These are phyloP conservation scores for Gobionotothen gibberifrons DNA, from an alignment of 2,797 vertebrate species.

Conservation along the genomic window DNA sequence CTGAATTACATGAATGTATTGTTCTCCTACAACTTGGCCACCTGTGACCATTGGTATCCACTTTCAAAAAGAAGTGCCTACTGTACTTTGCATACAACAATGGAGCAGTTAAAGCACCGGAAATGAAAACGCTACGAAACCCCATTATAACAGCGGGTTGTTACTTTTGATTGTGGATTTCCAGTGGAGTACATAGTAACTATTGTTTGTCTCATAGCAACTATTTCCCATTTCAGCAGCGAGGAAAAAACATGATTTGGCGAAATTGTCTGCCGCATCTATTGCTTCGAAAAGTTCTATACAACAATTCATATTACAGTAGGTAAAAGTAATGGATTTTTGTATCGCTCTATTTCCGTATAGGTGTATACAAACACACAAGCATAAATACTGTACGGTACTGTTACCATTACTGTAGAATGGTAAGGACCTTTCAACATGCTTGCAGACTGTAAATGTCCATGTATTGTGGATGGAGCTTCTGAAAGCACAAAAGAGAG, in stretches of 20 bases:
- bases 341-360: neutral
- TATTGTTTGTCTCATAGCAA: neutral
- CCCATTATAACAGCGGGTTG: neutral
- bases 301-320: neutral
- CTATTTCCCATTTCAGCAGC: neutral
- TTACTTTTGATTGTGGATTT: conserved; percentile 9
- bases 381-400: neutral
- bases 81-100: neutral
- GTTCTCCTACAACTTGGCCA: neutral
- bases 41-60: neutral
- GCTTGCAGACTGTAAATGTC: neutral
- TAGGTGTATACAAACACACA: neutral
- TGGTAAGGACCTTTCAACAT: neutral
- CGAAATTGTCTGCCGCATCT: neutral
- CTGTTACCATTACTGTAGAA: no score
- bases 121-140: conserved; percentile 1
- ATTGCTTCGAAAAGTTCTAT: neutral
- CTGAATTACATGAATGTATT: neutral
- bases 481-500: neutral
- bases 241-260: conserved; percentile 3
- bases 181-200: neutral
- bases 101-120: neutral
- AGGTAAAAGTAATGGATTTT: neutral
- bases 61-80: neutral
- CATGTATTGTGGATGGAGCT: neutral